A percentile compares a stretch with the other conserved stretches of the same genome.
Conservation (phyloP, 2,113 vertebrate genomes). For the Triplophysa siluroides region DNA sequence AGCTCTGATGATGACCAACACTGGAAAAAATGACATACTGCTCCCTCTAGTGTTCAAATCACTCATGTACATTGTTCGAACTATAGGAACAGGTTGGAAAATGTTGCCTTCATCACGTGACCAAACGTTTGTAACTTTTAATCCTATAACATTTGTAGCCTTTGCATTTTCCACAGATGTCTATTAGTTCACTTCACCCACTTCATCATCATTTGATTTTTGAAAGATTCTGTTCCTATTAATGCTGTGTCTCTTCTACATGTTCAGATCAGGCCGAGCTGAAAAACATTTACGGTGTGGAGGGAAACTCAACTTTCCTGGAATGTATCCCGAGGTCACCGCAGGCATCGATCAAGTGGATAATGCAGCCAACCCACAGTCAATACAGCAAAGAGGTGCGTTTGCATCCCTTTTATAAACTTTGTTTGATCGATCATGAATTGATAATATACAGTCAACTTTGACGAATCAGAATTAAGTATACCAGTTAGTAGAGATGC, state of each 20-base stretch:
- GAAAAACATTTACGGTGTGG: slow-evolving; percentile 78
- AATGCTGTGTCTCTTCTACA: slow-evolving; percentile 45
- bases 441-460: no score
- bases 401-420: neutral
- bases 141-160: no score
- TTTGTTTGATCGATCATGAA: neutral
- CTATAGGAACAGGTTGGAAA: no score
- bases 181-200: no score
- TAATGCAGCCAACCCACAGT: slow-evolving; percentile 49
- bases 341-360: slow-evolving; percentile 74
- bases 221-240: no score
- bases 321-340: slow-evolving; percentile 75
- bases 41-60: slow-evolving; percentile 24
- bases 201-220: no score
- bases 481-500: neutral
- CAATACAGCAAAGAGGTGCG: slow-evolving; percentile 65
- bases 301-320: slow-evolving; percentile 83
- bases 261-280: slow-evolving; percentile 55
- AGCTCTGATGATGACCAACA: neutral
- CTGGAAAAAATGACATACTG: neutral
- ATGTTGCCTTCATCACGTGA: no score
- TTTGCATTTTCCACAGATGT: no score
- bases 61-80: no score
- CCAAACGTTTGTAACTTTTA: no score
- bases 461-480: neutral